These are phyloP conservation scores for Cynaeus angustus DNA, from an alignment of 2,888 invertebrate genomes.

Conservation along the genomic window DNA sequence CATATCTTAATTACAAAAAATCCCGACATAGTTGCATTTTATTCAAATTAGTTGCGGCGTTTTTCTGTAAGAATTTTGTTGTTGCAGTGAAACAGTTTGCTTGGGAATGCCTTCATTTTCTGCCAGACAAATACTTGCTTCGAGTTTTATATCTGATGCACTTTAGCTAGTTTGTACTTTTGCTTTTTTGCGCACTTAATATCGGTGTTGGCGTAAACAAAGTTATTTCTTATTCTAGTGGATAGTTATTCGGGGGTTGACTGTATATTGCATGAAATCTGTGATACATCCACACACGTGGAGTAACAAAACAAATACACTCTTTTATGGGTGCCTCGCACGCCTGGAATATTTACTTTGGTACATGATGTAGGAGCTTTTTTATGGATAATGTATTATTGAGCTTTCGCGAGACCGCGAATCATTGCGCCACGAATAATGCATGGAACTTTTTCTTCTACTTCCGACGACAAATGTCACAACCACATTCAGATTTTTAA, in stretches of 20 bases:
- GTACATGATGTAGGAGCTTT: conserved; percentile 56
- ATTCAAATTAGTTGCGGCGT: conserved; percentile 23
- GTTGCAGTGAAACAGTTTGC: conserved; percentile 65
- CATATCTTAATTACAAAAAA: conserved; percentile 41
- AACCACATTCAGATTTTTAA: too few relatives aligned
- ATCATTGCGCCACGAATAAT: conserved; percentile 46
- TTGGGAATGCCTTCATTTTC: conserved; percentile 69
- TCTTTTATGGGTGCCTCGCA: conserved; percentile 57
- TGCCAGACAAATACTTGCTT: conserved; percentile 65
- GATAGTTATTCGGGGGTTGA: conserved; percentile 22
- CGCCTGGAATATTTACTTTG: conserved; percentile 55
- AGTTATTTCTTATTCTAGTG: conserved; percentile 37
- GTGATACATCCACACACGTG: conserved; percentile 56
- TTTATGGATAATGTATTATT: conserved; percentile 58
- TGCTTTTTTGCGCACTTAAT: conserved; percentile 27
- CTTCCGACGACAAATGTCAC: neutral
- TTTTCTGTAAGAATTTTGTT: conserved; percentile 52
- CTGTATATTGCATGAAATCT: conserved; percentile 59
- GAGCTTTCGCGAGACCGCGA: conserved; percentile 49
- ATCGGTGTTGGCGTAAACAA: conserved; percentile 37
- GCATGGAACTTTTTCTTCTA: conserved; percentile 22
- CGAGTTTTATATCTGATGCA: conserved; percentile 65
- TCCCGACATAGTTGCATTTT: conserved; percentile 34
- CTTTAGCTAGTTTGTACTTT: conserved; percentile 56
- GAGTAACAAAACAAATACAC: conserved; percentile 58